Evolutionary conservation across 1,140 invertebrate species (phyloP).

Genomic region (Heliconius hewitsoni): DNA sequence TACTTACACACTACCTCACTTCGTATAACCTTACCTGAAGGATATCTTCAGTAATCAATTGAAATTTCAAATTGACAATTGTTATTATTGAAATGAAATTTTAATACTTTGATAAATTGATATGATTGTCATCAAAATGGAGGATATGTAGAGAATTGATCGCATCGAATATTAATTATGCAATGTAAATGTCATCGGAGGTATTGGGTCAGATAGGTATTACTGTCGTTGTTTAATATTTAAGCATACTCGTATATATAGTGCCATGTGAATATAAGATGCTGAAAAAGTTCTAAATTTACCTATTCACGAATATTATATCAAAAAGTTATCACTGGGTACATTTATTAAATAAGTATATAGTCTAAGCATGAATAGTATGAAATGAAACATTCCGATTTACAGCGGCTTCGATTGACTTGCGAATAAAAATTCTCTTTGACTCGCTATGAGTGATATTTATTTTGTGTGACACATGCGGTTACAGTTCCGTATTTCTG

Average conservation of each 20-base stretch:
- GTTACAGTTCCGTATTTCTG: constrained; percentile 1
- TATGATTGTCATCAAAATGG: constrained; percentile 23
- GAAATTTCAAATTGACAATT: constrained; percentile 12
- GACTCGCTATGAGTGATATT: neutral
- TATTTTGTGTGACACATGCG: neutral
- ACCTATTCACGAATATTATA: neutral
- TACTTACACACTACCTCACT: constrained; percentile 15
- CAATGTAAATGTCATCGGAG: constrained; percentile 22
- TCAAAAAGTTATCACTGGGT: neutral
- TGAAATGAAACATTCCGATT: neutral
- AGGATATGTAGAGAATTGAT: constrained; percentile 21
- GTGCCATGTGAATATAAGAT: neutral
- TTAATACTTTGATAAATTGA: constrained; percentile 24
- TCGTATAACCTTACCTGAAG: neutral
- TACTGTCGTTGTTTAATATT: neutral
- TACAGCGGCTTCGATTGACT: constrained; percentile 3
- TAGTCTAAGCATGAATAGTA: too few relatives aligned
- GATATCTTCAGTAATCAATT: neutral
- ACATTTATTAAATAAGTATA: too few relatives aligned
- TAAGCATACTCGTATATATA: neutral
- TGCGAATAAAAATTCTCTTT: constrained; percentile 5
- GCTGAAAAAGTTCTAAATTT: neutral
- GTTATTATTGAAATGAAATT: constrained; percentile 13
- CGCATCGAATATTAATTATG: constrained; percentile 19
- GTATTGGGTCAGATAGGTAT: constrained; percentile 15